phyloP scores from a whole-genome alignment of 1,140 invertebrate species.

The Chrysomallon squamiferum region DNA sequence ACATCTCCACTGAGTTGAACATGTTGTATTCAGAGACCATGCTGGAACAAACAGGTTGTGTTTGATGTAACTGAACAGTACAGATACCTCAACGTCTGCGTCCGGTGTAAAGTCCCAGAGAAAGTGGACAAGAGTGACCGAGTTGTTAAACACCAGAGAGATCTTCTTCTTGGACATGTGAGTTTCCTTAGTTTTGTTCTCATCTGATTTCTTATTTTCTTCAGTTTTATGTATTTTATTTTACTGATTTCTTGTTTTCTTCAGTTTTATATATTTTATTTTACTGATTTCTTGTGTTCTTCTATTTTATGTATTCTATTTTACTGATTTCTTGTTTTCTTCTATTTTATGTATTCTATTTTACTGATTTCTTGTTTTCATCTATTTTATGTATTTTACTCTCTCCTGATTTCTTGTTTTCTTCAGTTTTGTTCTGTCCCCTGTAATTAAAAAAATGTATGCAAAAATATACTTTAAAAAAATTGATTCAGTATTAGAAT shows the following conservation, averaged over 20 bases:
- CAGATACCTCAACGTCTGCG: constrained; percentile 82
- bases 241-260: neutral
- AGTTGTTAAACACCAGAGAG: constrained; percentile 38
- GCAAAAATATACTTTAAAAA: too few species aligned
- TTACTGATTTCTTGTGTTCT: neutral
- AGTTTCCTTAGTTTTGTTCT: constrained; percentile 14
- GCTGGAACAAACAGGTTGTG: constrained; percentile 78
- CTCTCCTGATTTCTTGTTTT: too few species aligned
- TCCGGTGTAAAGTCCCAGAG: constrained; percentile 69
- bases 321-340: too few species aligned
- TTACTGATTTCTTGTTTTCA: too few species aligned
- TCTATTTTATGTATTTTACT: too few species aligned
- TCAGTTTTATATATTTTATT: neutral
- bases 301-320: neutral
- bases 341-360: too few species aligned
- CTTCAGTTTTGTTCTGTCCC: too few species aligned
- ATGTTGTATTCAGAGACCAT: constrained; percentile 64
- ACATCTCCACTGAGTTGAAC: too few species aligned
- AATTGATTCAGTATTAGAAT: too few species aligned
- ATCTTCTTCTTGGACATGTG: constrained; percentile 54
- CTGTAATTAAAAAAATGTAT: too few species aligned
- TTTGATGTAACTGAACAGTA: constrained; percentile 75
- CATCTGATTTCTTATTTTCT: neutral
- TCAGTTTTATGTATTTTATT: neutral
- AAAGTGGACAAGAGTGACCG: constrained; percentile 47